phyloP scores from a whole-genome alignment of 2,888 invertebrate genomes.

The Apamea monoglypha region DNA sequence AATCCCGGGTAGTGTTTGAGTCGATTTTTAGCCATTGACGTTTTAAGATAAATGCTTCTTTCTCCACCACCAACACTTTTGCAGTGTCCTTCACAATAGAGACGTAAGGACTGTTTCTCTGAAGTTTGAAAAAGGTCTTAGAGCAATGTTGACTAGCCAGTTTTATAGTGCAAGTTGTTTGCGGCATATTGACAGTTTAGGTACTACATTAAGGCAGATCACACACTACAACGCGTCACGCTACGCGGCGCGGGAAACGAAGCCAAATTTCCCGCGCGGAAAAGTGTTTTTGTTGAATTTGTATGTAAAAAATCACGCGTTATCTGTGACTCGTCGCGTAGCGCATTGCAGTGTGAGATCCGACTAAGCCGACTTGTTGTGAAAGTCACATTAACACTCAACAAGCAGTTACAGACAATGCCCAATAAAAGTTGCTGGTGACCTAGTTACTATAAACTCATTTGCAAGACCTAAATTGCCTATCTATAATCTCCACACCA shows the following conservation, averaged over 20 bases:
- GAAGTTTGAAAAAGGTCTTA: neutral
- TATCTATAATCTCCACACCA: neutral
- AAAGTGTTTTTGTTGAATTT: neutral
- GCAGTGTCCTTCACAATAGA: neutral
- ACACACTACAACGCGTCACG: neutral
- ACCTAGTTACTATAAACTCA: conserved; percentile 3
- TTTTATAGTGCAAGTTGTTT: neutral
- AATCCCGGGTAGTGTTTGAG: neutral
- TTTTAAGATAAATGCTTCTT: neutral
- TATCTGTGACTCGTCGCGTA: neutral
- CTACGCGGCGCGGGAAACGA: neutral
- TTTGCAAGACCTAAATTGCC: neutral
- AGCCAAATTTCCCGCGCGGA: neutral
- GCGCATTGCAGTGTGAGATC: neutral
- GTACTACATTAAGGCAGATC: neutral
- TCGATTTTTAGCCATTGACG: neutral
- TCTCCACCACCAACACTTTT: neutral
- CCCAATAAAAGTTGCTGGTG: neutral
- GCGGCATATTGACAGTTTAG: neutral
- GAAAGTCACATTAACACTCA: neutral
- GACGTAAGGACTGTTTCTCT: neutral
- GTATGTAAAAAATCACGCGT: neutral
- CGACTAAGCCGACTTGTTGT: neutral
- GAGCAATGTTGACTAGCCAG: neutral
- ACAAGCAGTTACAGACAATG: neutral